phyloP scores from a whole-genome alignment of 2,113 vertebrate genomes.

The Macquaria australasica region DNA sequence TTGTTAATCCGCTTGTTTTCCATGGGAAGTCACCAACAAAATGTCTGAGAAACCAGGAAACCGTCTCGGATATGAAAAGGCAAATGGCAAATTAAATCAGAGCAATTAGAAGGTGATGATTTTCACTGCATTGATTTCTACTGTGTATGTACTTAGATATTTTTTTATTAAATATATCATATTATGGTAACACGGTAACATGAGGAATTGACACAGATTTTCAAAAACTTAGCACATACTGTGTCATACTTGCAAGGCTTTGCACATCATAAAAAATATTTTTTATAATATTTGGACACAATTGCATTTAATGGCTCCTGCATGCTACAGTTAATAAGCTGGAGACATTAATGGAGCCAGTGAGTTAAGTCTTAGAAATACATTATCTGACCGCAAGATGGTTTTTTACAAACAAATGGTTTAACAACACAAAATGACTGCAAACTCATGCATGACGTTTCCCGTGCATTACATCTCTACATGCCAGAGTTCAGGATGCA shows the following conservation, averaged over 20 bases:
- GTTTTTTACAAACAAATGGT: background rate
- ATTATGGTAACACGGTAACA: background rate
- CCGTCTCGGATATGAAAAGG: background rate
- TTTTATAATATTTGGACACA: background rate
- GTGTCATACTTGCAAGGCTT: background rate
- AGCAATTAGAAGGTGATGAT: background rate
- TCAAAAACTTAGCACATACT: background rate
- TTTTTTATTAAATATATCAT: too few relatives aligned
- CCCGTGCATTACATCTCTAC: background rate
- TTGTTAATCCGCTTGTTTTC: slow-evolving; percentile 39
- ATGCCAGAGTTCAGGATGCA: background rate
- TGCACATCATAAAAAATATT: background rate
- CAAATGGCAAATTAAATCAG: background rate
- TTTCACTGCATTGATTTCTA: background rate
- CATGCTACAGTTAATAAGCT: background rate
- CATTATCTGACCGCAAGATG: too few relatives aligned
- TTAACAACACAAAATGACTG: background rate
- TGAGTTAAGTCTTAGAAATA: background rate
- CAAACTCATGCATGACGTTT: background rate
- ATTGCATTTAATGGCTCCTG: background rate
- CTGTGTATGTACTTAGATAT: background rate
- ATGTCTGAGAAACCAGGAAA: slow-evolving; percentile 29
- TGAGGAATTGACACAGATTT: background rate
- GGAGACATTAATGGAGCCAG: background rate
- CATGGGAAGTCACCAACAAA: slow-evolving; percentile 44